These are phyloP conservation scores for Centroberyx gerrardi DNA, from an alignment of 2,797 vertebrate genomes.

Conservation along the genomic window DNA sequence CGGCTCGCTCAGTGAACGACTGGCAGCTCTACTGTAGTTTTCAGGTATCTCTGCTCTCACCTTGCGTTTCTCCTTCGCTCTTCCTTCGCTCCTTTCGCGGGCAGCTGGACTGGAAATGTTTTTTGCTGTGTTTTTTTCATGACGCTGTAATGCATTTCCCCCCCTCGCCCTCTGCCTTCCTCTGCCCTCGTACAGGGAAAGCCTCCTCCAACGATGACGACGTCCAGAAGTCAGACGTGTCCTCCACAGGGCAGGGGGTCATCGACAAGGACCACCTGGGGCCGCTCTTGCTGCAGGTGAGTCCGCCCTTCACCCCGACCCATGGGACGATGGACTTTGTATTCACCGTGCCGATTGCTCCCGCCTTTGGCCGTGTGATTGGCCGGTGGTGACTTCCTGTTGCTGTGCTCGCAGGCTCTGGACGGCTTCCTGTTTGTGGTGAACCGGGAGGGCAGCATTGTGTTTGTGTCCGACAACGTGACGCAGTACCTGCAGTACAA, in stretches of 20 bases:
- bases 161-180: background rate
- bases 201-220: constrained; percentile 91
- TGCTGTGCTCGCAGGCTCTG: constrained; percentile 80
- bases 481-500: constrained; percentile 90
- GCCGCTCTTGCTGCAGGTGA: constrained; percentile 93
- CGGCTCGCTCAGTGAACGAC: constrained; percentile 41
- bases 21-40: constrained; percentile 31
- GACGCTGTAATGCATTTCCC: constrained; percentile 16
- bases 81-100: constrained; percentile 28
- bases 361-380: background rate
- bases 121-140: background rate
- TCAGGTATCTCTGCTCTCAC: constrained; percentile 57
- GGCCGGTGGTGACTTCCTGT: constrained; percentile 32
- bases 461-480: constrained; percentile 87
- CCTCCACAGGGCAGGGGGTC: constrained; percentile 95
- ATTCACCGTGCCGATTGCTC: background rate
- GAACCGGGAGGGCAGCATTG: constrained; percentile 90
- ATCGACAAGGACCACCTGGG: constrained; percentile 96
- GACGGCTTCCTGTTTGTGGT: constrained; percentile 91
- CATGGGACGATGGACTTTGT: background rate
- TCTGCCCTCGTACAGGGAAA: constrained; percentile 86
- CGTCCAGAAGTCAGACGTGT: constrained; percentile 97
- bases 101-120: constrained; percentile 34
- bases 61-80: constrained; percentile 46
- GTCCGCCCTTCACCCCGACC: constrained; percentile 30